phyloP scores from a whole-genome alignment of 1,140 invertebrate genomes.

The Aphaenogaster ashmeadi region DNA sequence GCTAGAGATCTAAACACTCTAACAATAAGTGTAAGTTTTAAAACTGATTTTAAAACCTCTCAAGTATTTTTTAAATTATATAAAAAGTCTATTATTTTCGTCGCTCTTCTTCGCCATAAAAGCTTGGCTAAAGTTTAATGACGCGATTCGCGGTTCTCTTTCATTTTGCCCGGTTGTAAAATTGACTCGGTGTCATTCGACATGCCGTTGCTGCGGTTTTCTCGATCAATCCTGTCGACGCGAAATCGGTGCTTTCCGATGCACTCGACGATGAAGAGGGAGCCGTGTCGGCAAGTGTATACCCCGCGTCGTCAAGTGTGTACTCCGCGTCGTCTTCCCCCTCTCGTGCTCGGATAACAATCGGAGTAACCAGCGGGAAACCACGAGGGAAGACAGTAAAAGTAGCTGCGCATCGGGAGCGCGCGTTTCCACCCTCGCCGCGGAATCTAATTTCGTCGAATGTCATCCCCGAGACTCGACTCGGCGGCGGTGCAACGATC shows the following conservation, averaged over 20 bases:
- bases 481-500: slow-evolving; percentile 75
- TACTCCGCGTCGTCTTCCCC: neutral
- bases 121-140: slow-evolving; percentile 22
- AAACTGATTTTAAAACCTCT: neutral
- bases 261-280: slow-evolving; percentile 31
- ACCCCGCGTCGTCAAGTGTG: slow-evolving; percentile 5
- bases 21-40: neutral
- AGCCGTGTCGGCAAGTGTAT: slow-evolving; percentile 2
- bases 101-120: neutral
- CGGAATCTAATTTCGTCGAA: slow-evolving; percentile 81
- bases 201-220: slow-evolving; percentile 23
- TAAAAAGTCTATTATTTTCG: neutral
- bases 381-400: slow-evolving; percentile 67
- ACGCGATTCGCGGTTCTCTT: neutral
- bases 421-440: slow-evolving; percentile 74
- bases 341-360: slow-evolving; percentile 41
- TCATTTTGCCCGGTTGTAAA: slow-evolving; percentile 37
- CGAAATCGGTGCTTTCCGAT: slow-evolving; percentile 42
- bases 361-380: slow-evolving; percentile 59
- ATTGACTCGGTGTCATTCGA: slow-evolving; percentile 36
- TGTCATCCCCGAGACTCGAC: slow-evolving; percentile 76
- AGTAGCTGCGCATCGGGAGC: slow-evolving; percentile 17
- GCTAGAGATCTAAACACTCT: neutral
- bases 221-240: slow-evolving; percentile 40
- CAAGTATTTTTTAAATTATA: neutral